Conservation (phyloP, 2,797 vertebrate genomes). For the Pseudomugil gertrudae region DNA sequence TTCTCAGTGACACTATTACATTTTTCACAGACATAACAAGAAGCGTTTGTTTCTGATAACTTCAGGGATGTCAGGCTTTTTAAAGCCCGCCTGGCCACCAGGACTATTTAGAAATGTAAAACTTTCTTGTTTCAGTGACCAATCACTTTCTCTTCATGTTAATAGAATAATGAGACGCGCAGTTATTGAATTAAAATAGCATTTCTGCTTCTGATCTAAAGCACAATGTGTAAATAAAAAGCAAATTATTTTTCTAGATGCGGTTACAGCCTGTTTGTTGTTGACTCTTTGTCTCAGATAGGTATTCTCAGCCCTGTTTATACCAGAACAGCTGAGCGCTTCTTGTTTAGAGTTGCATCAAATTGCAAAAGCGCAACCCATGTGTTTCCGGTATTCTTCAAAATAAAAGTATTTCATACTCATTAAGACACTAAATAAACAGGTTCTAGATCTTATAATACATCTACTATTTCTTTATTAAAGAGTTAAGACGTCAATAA, state of each 20-base stretch:
- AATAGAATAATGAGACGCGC: too few species aligned
- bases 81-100: not conserved
- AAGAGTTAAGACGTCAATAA: too few species aligned
- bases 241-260: not conserved
- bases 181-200: too few species aligned
- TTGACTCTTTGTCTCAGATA: conserved; percentile 55
- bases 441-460: too few species aligned
- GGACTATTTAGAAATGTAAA: not conserved
- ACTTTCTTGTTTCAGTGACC: not conserved
- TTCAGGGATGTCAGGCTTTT: not conserved
- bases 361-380: accelerated
- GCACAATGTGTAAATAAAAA: too few species aligned
- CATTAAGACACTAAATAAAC: too few species aligned
- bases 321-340: conserved; percentile 78
- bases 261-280: not conserved
- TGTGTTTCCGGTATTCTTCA: accelerated
- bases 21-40: not conserved
- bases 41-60: not conserved
- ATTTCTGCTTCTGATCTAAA: too few species aligned
- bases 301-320: conserved; percentile 48
- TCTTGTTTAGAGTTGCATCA: conserved; percentile 13
- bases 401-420: conserved; percentile 30
- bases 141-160: not conserved
- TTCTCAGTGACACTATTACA: not conserved
- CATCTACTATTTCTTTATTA: too few species aligned